phyloP scores from a whole-genome alignment of 2,888 invertebrate genomes.

The Bembecia ichneumoniformis region DNA sequence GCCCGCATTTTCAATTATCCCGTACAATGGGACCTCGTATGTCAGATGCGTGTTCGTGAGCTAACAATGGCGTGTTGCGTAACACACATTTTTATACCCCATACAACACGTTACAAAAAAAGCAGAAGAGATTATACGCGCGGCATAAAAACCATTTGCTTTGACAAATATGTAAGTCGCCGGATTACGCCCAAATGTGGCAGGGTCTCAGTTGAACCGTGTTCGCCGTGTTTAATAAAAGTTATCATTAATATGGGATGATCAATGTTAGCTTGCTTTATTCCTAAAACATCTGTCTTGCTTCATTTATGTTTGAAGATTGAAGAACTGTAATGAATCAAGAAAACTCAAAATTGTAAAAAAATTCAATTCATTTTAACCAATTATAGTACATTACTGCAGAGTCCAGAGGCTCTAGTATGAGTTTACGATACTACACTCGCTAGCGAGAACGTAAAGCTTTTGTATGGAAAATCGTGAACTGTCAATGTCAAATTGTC shows the following conservation, averaged over 20 bases:
- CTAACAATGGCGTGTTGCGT: constrained; percentile 51
- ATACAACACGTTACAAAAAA: constrained; percentile 32
- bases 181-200: constrained; percentile 40
- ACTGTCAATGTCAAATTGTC: no score
- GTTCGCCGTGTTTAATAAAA: constrained; percentile 23
- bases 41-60: constrained; percentile 33
- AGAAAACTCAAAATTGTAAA: no score
- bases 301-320: no score
- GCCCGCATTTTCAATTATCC: constrained; percentile 56
- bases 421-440: no score
- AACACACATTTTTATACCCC: constrained; percentile 46
- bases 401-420: no score
- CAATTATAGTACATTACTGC: no score
- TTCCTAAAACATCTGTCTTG: not conserved
- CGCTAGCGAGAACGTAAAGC: no score
- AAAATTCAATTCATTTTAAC: no score
- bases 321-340: no score
- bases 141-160: constrained; percentile 35
- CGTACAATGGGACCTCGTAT: constrained; percentile 37
- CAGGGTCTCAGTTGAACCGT: constrained; percentile 23
- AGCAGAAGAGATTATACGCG: constrained; percentile 30
- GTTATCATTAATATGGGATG: not conserved
- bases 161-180: constrained; percentile 46
- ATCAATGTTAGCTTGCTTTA: not conserved
- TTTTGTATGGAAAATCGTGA: no score